A percentile compares a stretch with the other conserved stretches of the same genome.
Evolutionary conservation across 1,140 invertebrate genomes (phyloP).

Genomic region (Melanaphis sacchari): DNA sequence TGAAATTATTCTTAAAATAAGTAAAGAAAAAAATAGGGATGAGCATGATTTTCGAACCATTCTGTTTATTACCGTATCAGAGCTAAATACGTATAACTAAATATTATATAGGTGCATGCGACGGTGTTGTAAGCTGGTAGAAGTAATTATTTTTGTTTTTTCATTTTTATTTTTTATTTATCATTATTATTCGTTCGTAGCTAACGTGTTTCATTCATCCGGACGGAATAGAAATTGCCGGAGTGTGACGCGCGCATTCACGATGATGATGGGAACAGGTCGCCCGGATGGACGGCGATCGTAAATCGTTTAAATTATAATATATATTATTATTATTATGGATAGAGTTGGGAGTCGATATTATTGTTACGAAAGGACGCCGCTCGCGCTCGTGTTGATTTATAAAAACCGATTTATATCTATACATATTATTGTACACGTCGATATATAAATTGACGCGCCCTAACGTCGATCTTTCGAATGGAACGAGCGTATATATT

Average conservation of each 20-base stretch:
- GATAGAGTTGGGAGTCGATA: not conserved
- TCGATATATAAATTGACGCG: not conserved
- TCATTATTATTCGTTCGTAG: not conserved
- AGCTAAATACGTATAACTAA: too few relatives aligned
- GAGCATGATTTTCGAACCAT: too few relatives aligned
- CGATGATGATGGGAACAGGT: not conserved
- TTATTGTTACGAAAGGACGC: not conserved
- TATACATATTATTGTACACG: not conserved
- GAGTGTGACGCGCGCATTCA: not conserved
- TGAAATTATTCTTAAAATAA: not conserved
- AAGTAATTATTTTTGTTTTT: not conserved
- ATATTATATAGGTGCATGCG: not conserved
- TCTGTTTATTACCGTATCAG: too few relatives aligned
- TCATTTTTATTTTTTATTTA: not conserved
- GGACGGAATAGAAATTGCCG: not conserved
- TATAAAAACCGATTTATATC: not conserved
- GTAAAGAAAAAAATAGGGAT: not conserved
- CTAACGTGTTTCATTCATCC: slow-evolving; percentile 32
- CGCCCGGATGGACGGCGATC: not conserved
- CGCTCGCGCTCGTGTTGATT: not conserved
- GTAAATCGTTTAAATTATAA: slow-evolving; percentile 23
- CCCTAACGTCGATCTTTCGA: not conserved
- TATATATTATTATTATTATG: not conserved
- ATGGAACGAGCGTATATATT: not conserved
- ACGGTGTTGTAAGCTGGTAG: not conserved